These are phyloP conservation scores for Nephrotoma appendiculata DNA, from an alignment of 2,888 invertebrate genomes.

Conservation along the genomic window DNA sequence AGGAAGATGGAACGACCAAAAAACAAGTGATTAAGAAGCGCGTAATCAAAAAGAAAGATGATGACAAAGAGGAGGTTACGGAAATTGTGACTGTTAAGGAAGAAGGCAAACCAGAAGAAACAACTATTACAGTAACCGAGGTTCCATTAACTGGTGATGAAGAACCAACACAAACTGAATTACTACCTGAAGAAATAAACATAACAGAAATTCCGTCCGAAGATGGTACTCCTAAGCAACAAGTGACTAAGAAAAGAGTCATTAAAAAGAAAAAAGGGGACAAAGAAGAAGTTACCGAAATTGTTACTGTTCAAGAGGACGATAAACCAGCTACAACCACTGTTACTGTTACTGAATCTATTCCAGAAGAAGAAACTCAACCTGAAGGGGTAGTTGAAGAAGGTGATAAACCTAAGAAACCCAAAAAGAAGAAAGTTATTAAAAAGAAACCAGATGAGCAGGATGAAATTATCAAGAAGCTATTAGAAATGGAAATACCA, in stretches of 20 bases:
- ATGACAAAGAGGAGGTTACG: slow-evolving; percentile 31
- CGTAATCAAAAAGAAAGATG: slow-evolving; percentile 28
- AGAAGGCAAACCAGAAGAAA: slow-evolving; percentile 30
- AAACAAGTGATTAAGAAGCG: slow-evolving; percentile 27
- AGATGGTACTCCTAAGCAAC: neutral
- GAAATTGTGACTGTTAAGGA: slow-evolving; percentile 29
- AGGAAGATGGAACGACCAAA: slow-evolving; percentile 22
- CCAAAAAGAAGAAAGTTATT: slow-evolving; percentile 19
- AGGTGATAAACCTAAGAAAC: slow-evolving; percentile 15
- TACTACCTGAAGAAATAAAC: slow-evolving; percentile 28
- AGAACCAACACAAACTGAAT: slow-evolving; percentile 12
- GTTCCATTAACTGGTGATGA: neutral
- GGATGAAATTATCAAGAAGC: slow-evolving; percentile 19
- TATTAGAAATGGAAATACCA: slow-evolving; percentile 21
- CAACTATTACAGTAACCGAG: slow-evolving; percentile 31
- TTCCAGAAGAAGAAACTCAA: slow-evolving; percentile 20
- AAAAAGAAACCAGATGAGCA: slow-evolving; percentile 11
- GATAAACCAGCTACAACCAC: slow-evolving; percentile 25
- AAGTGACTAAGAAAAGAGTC: slow-evolving; percentile 20
- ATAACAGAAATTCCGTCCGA: slow-evolving; percentile 17
- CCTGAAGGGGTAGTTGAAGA: slow-evolving; percentile 12
- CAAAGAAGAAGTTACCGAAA: slow-evolving; percentile 30
- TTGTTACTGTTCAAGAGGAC: slow-evolving; percentile 27
- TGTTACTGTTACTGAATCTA: slow-evolving; percentile 23
- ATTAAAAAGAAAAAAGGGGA: slow-evolving; percentile 25